Conservation (phyloP, 2,797 vertebrate species). For the Eulemur rubriventer region DNA sequence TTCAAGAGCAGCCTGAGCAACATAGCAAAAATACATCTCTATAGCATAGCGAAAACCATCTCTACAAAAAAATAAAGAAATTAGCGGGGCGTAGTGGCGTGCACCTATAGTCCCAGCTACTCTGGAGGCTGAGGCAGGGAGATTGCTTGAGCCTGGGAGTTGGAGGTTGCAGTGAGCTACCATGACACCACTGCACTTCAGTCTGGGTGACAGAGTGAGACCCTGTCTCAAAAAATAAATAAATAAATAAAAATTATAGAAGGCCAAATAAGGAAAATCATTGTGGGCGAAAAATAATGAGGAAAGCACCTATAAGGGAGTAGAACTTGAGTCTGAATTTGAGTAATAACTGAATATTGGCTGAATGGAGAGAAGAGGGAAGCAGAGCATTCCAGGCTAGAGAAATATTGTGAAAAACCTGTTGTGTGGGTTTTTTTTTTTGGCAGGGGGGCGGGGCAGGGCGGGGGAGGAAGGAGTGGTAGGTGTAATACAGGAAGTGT, state of each 20-base stretch:
- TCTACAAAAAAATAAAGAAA: neutral
- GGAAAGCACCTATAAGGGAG: neutral
- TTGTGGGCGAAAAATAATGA: neutral
- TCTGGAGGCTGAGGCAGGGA: neutral
- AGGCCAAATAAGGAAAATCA: conserved; percentile 8
- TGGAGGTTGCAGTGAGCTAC: neutral
- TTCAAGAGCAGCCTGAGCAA: neutral
- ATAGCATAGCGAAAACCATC: neutral
- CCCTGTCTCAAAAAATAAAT: neutral
- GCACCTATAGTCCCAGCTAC: neutral
- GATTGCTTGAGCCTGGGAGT: neutral
- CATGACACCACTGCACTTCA: neutral
- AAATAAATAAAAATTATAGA: neutral
- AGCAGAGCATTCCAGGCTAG: neutral
- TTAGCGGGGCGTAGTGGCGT: neutral
- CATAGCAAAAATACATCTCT: neutral
- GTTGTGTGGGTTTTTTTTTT: neutral
- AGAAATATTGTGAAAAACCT: neutral
- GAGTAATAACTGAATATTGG: neutral
- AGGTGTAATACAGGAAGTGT: neutral
- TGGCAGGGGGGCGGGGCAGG: too few species aligned
- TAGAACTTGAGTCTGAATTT: neutral
- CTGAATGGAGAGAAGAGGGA: neutral
- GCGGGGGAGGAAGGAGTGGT: neutral
- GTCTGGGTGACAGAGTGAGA: neutral